These are phyloP conservation scores for Tupaia tana DNA, from an alignment of 2,113 vertebrate genomes.

Conservation along the genomic window DNA sequence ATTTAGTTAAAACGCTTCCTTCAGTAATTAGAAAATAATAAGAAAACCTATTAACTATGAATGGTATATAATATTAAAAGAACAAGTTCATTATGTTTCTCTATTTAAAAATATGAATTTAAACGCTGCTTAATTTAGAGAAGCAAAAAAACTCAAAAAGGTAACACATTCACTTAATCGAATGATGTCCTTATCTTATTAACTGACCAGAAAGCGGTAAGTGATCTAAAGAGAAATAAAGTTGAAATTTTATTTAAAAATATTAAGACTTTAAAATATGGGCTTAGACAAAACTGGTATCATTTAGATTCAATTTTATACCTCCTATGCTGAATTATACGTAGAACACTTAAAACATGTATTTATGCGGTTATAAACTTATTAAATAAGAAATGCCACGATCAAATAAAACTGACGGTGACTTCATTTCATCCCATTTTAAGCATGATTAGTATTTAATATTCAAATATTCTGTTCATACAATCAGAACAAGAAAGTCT, in stretches of 20 bases:
- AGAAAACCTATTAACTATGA: conserved; percentile 43
- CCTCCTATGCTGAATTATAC: neutral
- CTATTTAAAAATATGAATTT: conserved; percentile 25
- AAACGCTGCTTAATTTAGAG: conserved; percentile 23
- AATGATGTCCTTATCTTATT: conserved; percentile 18
- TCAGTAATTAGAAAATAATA: neutral
- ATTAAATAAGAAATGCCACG: neutral
- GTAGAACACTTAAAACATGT: neutral
- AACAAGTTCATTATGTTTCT: neutral
- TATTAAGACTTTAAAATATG: conserved; percentile 37
- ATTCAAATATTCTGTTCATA: conserved; percentile 20
- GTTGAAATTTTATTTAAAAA: conserved; percentile 42
- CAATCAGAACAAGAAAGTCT: conserved; percentile 11
- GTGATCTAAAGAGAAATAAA: conserved; percentile 32
- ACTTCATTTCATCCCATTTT: neutral
- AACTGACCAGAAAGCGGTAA: conserved; percentile 8
- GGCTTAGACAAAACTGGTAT: neutral
- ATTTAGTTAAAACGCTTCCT: conserved; percentile 22
- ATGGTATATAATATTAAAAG: neutral
- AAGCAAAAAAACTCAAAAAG: neutral
- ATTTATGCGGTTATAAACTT: neutral
- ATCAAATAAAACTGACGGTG: neutral
- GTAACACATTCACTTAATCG: neutral
- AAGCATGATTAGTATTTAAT: conserved; percentile 30
- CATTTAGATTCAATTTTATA: conserved; percentile 31